Evolutionary conservation across 2,797 vertebrate species (phyloP).

Genomic region (Chelon labrosus): DNA sequence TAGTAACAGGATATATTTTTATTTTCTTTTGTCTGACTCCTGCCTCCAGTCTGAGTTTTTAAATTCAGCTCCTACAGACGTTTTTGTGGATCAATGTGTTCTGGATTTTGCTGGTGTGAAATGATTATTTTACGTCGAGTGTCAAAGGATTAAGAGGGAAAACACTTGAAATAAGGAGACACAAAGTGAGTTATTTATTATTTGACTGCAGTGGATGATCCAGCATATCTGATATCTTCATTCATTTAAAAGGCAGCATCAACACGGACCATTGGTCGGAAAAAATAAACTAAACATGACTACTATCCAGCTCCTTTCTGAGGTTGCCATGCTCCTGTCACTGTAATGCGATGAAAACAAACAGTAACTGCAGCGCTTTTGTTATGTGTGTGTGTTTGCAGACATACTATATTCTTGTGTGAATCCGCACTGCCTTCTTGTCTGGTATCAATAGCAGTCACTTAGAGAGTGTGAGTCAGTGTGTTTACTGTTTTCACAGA

Average conservation of each 20-base stretch:
- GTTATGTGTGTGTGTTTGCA: constrained; percentile 15
- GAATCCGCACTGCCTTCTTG: constrained; percentile 45
- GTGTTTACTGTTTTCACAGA: constrained; percentile 84
- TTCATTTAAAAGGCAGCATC: constrained; percentile 34
- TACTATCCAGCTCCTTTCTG: constrained; percentile 62
- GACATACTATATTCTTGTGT: constrained; percentile 44
- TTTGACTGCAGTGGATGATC: constrained; percentile 26
- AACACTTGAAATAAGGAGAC: constrained; percentile 19
- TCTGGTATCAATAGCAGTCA: constrained; percentile 71
- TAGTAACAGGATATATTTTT: too few relatives aligned
- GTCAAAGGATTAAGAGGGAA: constrained; percentile 24
- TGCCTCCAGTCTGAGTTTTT: too few relatives aligned
- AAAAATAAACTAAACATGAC: constrained; percentile 45
- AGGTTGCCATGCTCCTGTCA: constrained; percentile 65
- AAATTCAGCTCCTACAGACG: too few relatives aligned
- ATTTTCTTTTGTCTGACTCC: too few relatives aligned
- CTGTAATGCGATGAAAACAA: constrained; percentile 76
- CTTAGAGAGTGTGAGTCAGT: constrained; percentile 74
- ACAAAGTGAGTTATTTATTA: constrained; percentile 15
- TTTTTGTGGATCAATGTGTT: too few relatives aligned
- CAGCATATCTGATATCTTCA: constrained; percentile 22
- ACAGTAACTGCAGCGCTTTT: constrained; percentile 60
- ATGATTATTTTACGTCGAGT: neutral
- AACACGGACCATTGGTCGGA: constrained; percentile 38
- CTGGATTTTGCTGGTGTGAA: too few relatives aligned